A percentile compares a stretch with the other conserved stretches of the same genome.
Conservation (phyloP, 2,797 vertebrate species). For the Yasuhikotakia modesta region DNA sequence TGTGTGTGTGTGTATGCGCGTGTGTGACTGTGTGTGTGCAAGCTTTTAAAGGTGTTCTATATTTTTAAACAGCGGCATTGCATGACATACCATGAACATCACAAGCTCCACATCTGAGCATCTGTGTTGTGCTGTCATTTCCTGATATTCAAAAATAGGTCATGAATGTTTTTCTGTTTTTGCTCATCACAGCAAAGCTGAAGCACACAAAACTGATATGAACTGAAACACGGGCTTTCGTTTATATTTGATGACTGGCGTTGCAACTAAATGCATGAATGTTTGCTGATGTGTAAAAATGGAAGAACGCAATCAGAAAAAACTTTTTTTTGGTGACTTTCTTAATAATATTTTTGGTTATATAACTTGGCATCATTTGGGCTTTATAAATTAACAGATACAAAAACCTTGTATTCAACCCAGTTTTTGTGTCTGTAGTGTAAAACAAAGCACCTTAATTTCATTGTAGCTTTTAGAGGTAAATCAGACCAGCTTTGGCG, state of each 20-base stretch:
- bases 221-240: not conserved
- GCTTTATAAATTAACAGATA: too few relatives aligned
- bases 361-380: too few relatives aligned
- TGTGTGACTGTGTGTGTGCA: constrained; percentile 49
- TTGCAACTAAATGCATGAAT: not conserved
- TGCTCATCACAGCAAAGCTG: constrained; percentile 16
- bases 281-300: too few relatives aligned
- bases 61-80: constrained; percentile 31
- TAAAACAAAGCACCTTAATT: not conserved
- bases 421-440: not conserved
- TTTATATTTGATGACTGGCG: constrained; percentile 1
- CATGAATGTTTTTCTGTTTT: constrained; percentile 36
- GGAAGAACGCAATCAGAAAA: too few relatives aligned
- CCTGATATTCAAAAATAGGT: constrained; percentile 30
- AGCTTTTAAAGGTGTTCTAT: constrained; percentile 31
- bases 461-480: too few relatives aligned
- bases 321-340: too few relatives aligned
- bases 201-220: not conserved
- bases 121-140: constrained; percentile 35
- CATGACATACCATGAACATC: constrained; percentile 54
- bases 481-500: not conserved
- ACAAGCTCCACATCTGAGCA: constrained; percentile 40
- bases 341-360: too few relatives aligned
- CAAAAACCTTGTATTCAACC: too few relatives aligned
- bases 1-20: constrained; percentile 29